Evolutionary conservation across 2,113 vertebrate species (phyloP).

Genomic region (Oplegnathus fasciatus): DNA sequence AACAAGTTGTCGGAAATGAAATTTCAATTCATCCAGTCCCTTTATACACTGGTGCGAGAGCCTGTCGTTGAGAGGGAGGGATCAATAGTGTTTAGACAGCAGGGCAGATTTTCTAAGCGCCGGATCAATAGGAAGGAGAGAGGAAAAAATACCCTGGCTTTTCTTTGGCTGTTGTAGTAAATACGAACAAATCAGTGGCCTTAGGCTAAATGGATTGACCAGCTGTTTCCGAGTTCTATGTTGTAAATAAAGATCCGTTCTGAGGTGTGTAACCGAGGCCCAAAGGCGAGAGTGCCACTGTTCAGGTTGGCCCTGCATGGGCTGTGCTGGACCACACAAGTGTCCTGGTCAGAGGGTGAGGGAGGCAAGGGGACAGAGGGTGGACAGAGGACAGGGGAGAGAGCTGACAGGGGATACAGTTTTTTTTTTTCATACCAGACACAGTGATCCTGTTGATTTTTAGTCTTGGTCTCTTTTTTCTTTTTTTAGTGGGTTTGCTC

Average conservation of each 20-base stretch:
- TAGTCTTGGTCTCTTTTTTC: neutral
- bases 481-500: neutral
- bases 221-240: conserved; percentile 86
- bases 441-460: neutral
- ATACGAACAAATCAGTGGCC: conserved; percentile 92
- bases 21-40: conserved; percentile 93
- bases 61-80: conserved; percentile 87
- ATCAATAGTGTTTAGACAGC: conserved; percentile 97
- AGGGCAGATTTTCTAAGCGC: conserved; percentile 92
- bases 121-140: conserved; percentile 91
- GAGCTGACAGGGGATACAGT: neutral
- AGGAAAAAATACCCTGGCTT: conserved; percentile 86
- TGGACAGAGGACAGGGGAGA: neutral
- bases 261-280: conserved; percentile 81
- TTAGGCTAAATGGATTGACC: conserved; percentile 93
- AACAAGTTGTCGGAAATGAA: conserved; percentile 94
- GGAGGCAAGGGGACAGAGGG: conserved; percentile 12
- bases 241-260: conserved; percentile 90
- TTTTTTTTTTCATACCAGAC: neutral
- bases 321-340: conserved; percentile 56
- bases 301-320: conserved; percentile 57
- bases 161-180: conserved; percentile 89
- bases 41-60: conserved; percentile 90
- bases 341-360: conserved; percentile 38
- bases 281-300: conserved; percentile 70